Evolutionary conservation across 2,888 invertebrate species (phyloP), one percentile per base, ranked within the genome.

Genomic region (Kryphioiulus occultus): DNA sequence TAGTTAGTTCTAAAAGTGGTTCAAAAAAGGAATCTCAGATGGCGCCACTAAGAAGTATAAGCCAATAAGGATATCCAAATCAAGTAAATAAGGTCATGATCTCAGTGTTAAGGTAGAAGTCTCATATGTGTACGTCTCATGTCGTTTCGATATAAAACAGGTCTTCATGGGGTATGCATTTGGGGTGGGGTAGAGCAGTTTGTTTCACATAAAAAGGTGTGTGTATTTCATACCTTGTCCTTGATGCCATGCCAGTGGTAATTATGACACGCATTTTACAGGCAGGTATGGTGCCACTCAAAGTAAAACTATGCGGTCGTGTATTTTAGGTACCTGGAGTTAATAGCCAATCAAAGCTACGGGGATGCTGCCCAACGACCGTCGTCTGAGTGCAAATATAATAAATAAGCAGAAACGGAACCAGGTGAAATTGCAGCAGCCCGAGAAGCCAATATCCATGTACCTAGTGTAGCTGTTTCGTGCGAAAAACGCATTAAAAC

Each of bases 401-500:
- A 68, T 68, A 68, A 68, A 68, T 68, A 68, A 68, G 26, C 68
- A 26, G 26, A 68, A 68, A 68, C 68, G 26, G 26, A 68, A 68
- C 26, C 68, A 68, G 68, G 68, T 26, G 26, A 68, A 26, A 68
- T 68, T 22, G 68, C 68, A 10, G 22, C 68, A 68, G 26, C 9
- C 4, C 68, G 26, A 26, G 12, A n/a, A 68, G 59, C 59, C 0
- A 0, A 59, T 7, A 7, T 68, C 10, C 15, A 12, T 39, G 9
- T 39, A 39, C 39, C n/a, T n/a, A n/a, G n/a, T 39, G 39, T 39
- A 39, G 0, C 9, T 12, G 2, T 26, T 68, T 68, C 68, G 68
- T 68, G 68, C 68, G 68, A 68, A 68, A 68, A 68, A 68, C 68
- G 26, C 68, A 68, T 68, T 68, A 68, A 68, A 59, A 68, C 22